A percentile compares a stretch with the other conserved stretches of the same genome.
These are phyloP conservation scores for Poeciliopsis turneri DNA, from an alignment of 2,797 vertebrate species.

Conservation along the genomic window DNA sequence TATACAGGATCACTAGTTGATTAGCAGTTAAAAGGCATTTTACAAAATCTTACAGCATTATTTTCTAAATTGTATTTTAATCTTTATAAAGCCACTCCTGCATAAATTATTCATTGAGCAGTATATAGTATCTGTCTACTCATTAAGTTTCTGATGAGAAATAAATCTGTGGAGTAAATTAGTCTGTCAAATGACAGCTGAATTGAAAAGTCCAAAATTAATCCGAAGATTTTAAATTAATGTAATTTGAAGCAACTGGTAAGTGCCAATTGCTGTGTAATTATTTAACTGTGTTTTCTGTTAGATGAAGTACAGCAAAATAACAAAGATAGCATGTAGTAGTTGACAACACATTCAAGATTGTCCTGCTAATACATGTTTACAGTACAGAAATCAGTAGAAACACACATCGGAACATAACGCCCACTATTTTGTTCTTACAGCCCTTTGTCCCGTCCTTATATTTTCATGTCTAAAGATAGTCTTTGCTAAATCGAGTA, in stretches of 20 bases:
- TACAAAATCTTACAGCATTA: constrained; percentile 58
- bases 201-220: constrained; percentile 34
- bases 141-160: constrained; percentile 58
- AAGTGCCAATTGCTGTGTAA: constrained; percentile 28
- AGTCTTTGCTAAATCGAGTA: background rate
- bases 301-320: constrained; percentile 3
- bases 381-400: background rate
- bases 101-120: constrained; percentile 71
- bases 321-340: background rate
- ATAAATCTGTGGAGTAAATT: constrained; percentile 53
- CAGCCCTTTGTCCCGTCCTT: background rate
- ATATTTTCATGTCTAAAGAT: background rate
- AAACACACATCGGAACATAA: background rate
- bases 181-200: constrained; percentile 30
- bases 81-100: constrained; percentile 58
- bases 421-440: background rate
- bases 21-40: constrained; percentile 67
- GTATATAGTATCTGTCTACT: constrained; percentile 50
- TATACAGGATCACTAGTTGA: constrained; percentile 50
- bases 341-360: background rate
- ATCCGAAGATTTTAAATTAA: constrained; percentile 45
- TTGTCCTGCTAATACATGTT: background rate
- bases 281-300: constrained; percentile 16
- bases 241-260: constrained; percentile 37
- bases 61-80: constrained; percentile 63